Conservation (phyloP, 2,797 vertebrate species). For the Lepilemur ruficaudatus region DNA sequence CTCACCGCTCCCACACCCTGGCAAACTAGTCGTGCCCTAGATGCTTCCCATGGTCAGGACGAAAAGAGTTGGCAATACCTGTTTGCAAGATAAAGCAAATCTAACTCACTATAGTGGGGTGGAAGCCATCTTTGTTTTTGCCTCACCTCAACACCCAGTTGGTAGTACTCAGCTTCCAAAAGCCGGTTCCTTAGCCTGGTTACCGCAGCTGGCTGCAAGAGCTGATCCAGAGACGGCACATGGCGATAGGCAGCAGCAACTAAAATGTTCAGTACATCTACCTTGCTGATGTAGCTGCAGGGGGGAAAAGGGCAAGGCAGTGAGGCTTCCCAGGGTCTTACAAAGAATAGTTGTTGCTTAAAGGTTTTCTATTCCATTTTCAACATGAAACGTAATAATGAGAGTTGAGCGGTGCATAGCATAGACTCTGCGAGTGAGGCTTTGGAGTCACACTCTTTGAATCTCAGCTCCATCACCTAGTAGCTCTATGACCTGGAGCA, state of each 20-base stretch:
- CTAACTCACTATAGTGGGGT: neutral
- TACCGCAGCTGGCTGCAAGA: slow-evolving; percentile 92
- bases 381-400: neutral
- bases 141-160: slow-evolving; percentile 95
- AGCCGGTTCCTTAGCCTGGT: slow-evolving; percentile 94
- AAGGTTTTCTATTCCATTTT: slow-evolving; percentile 24
- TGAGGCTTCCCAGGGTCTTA: neutral
- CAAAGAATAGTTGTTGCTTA: neutral
- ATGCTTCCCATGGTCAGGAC: neutral
- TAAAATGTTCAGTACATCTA: slow-evolving; percentile 96
- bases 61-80: neutral
- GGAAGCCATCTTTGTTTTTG: neutral
- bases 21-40: neutral
- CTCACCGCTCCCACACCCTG: too few relatives aligned
- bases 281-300: slow-evolving; percentile 96
- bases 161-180: slow-evolving; percentile 95
- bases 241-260: slow-evolving; percentile 95
- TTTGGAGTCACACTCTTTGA: neutral
- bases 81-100: neutral
- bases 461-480: neutral
- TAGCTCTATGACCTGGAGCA: neutral
- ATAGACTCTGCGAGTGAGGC: neutral
- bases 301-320: neutral
- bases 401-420: neutral
- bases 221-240: slow-evolving; percentile 95